phyloP scores from a whole-genome alignment of 2,888 invertebrate genomes.

The Coecobrya sp. region DNA sequence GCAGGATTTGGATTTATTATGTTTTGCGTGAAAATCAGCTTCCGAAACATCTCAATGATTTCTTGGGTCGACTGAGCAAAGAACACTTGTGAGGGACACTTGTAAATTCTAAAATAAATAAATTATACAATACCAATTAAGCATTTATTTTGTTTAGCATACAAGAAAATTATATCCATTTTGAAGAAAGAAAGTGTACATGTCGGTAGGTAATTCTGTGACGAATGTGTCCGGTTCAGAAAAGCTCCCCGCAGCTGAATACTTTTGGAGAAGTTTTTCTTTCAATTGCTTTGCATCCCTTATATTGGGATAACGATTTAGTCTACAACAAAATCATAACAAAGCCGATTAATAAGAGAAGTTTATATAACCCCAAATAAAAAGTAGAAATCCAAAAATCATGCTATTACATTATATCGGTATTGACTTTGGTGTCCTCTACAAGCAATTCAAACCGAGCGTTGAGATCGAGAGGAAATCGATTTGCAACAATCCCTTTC shows the following conservation, averaged over 20 bases:
- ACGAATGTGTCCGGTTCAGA: not conserved
- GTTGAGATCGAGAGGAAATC: constrained; percentile 11
- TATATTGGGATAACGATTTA: constrained; percentile 63
- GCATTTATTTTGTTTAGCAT: too few species aligned
- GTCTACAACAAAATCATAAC: not conserved
- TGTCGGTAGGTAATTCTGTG: too few species aligned
- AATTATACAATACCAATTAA: too few species aligned
- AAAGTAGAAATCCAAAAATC: not conserved
- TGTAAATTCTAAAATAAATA: constrained; percentile 38
- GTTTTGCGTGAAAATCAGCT: not conserved
- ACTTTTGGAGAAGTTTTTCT: constrained; percentile 24
- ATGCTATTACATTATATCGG: constrained; percentile 43
- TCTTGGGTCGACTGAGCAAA: constrained; percentile 35
- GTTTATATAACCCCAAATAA: too few species aligned
- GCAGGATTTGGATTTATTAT: constrained; percentile 31
- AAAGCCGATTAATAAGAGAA: too few species aligned
- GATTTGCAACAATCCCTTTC: not conserved
- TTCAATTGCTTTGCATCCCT: constrained; percentile 8
- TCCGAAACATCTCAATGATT: constrained; percentile 24
- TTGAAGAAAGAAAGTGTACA: not conserved
- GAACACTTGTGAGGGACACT: constrained; percentile 14
- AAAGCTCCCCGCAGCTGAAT: not conserved
- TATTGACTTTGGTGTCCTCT: constrained; percentile 41
- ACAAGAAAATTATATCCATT: too few species aligned
- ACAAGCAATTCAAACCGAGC: constrained; percentile 47